These are phyloP conservation scores for Homalodisca vitripennis DNA, from an alignment of 1,140 invertebrate genomes.

Conservation along the genomic window DNA sequence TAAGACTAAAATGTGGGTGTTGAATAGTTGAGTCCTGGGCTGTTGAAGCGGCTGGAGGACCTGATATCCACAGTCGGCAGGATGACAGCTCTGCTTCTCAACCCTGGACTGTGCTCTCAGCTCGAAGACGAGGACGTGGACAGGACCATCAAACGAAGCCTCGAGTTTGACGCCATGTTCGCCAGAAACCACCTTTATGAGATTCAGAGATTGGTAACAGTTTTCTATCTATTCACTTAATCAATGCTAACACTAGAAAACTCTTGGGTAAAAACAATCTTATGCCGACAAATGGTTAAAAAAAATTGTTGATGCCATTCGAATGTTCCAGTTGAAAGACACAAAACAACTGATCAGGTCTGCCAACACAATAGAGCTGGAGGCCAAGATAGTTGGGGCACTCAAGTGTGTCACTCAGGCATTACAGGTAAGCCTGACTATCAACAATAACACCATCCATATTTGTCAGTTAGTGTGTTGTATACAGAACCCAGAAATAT, in stretches of 20 bases:
- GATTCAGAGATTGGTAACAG: slow-evolving; percentile 7
- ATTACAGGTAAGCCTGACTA: neutral
- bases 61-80: neutral
- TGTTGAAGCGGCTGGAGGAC: slow-evolving; percentile 8
- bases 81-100: slow-evolving; percentile 1
- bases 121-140: slow-evolving; percentile 13
- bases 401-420: slow-evolving; percentile 16
- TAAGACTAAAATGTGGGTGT: neutral
- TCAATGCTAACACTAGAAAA: too few species aligned
- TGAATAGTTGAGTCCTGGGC: neutral
- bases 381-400: neutral
- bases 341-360: neutral
- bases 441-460: too few species aligned
- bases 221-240: too few species aligned
- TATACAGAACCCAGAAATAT: too few species aligned
- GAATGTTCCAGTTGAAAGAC: slow-evolving; percentile 6
- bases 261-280: too few species aligned
- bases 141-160: slow-evolving; percentile 5
- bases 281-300: too few species aligned
- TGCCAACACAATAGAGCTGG: neutral
- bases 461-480: too few species aligned
- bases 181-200: slow-evolving; percentile 14
- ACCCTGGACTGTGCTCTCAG: neutral
- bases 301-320: neutral
- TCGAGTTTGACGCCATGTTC: slow-evolving; percentile 17